Base-by-base conservation (phyloP, 2,888 invertebrate species). In the Drosophila parthenogenetica region DNA sequence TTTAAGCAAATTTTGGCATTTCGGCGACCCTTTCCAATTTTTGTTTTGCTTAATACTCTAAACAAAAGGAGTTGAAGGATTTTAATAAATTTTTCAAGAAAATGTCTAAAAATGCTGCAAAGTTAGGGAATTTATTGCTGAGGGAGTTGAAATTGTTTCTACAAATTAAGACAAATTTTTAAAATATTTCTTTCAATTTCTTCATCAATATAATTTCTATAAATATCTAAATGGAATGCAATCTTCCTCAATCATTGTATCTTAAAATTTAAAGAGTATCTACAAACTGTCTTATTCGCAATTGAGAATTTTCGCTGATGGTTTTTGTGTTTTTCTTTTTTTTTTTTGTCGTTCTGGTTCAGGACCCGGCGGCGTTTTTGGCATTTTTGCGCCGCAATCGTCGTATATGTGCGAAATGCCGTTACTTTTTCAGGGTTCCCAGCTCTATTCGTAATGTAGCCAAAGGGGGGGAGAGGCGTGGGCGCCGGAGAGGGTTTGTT, bases 331-430 rank as follows among this genome's bases (percentile, higher is more conserved):
- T 55, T 54, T 57, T 45, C 68, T 46, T 54, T 46, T 50, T 39
- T 66, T 57, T 45, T 72, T 46, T 54, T 46, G 54, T 55, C 57
- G 39, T 39, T 49, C 55, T 58, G 62, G 50, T 58, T 55, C 71
- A 10, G 54, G 43, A 65, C 37, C 57, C 61, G 66, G 39, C 57
- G 68, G 76, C 75, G 60, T 82, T 73, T 73, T 78, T 73, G 53
- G 58, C 46, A 82, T 82, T 76, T 85, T 85, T 77, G 69, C 22
- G 67, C 54, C 77, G 50, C 67, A 55, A 37, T 57, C 57, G 57
- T 57, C 35, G 42, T 58, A 35, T 71, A 54, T 75, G 58, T 62
- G 67, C 48, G 55, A 74, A 81, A 72, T 77, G 51, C 66, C 75
- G 69, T 79, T 77, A 77, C 75, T 66, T 72, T 79, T 73, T 75